Evolutionary conservation across 2,113 vertebrate genomes (phyloP), one percentile per base, ranked within the genome.

Genomic region (Dasyprocta punctata): DNA sequence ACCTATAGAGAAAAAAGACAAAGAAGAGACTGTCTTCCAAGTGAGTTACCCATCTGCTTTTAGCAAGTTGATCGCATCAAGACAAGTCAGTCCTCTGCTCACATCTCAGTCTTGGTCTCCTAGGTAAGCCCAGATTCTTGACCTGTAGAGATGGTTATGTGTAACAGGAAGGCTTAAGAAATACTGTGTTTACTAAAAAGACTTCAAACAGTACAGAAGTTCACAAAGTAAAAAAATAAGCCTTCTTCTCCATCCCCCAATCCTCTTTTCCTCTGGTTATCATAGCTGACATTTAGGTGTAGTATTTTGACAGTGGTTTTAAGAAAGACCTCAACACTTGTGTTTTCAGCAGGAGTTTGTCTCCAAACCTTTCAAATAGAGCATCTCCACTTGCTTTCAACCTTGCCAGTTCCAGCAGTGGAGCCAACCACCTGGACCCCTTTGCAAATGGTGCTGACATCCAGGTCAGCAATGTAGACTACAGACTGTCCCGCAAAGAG

Each of bases 11-110:
- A 99, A 98, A 95, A 98, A 95, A 60, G 99, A 99, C 41, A 98
- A 97, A 96, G 99, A 98, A 69, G 98, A 99, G 80, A 97, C 90
- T 44, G 96, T 99, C 17, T 99, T 99, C 98, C 99, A 99, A 97
- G 99, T 99, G 93, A 99, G 99, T 98, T 99, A 99, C 2, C 99
- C 99, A 0, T 99, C 99, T 33, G 99, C 99, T 96, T 99, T 99
- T 98, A 99, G 99, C 98, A 99, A 99, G 96, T 54, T 99, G 96
- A 98, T 99, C 0, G 98, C 99, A 49, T 99, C 99, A 83, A 99
- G 99, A 94, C 99, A 99, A 24, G 99, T 99, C 92, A 99, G 99
- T 95, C 99, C 99, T 49, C 95, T 99, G 54, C 96, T 99, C 36
- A 56, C 99, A 17, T 98, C 99, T 92, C 99, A 99, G 94, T 98